Percentiles rank a stretch among this genome's conserved stretches.
Conservation (phyloP, 2,888 invertebrate genomes). For the Apoderus coryli region DNA sequence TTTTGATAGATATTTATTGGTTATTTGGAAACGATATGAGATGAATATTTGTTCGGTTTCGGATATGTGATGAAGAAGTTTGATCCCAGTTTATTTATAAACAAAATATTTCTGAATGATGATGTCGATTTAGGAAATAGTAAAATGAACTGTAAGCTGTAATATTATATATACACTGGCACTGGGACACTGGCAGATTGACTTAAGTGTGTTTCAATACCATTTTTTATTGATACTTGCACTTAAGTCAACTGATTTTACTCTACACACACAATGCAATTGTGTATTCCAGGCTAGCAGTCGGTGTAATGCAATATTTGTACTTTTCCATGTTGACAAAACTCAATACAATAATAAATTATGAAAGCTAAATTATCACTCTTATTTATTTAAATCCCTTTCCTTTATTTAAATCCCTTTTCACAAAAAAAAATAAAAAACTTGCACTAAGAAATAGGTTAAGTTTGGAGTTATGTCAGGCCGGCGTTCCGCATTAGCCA, state of each 20-base stretch:
- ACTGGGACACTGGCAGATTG: conserved; percentile 30
- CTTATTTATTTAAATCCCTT: not conserved
- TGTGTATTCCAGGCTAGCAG: conserved; percentile 35
- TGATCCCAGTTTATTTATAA: conserved; percentile 13
- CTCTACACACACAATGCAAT: conserved; percentile 29
- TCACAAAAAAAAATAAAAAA: no score
- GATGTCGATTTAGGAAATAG: conserved; percentile 23
- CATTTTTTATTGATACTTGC: no score
- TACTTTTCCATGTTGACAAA: conserved; percentile 47
- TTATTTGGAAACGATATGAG: conserved; percentile 16
- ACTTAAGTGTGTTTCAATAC: no score
- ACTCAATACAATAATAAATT: conserved; percentile 43
- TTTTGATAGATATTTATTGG: conserved; percentile 18
- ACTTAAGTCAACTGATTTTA: conserved; percentile 9
- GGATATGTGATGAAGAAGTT: conserved; percentile 13
- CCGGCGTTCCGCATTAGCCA: no score
- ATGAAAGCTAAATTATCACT: conserved; percentile 29
- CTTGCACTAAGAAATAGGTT: no score
- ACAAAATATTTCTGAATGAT: conserved; percentile 23
- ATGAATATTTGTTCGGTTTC: conserved; percentile 19
- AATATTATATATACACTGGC: conserved; percentile 27
- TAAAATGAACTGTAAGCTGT: conserved; percentile 16
- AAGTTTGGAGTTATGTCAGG: no score
- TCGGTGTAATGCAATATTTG: conserved; percentile 45
- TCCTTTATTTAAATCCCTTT: no score